Percentiles rank a stretch among this genome's conserved stretches.
Conservation (phyloP, 2,797 vertebrate genomes). For the Staurois parvus region DNA sequence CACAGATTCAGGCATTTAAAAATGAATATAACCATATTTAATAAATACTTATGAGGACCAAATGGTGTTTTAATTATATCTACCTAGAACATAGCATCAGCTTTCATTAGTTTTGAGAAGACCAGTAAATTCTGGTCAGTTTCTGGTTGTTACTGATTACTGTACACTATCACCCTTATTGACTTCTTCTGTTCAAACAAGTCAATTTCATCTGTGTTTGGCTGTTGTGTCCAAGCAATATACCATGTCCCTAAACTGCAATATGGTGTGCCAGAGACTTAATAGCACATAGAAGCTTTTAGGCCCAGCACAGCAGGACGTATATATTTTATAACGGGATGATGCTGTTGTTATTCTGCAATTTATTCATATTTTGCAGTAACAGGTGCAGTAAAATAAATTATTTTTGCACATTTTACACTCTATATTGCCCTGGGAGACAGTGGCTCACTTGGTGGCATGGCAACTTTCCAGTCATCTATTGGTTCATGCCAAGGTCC, state of each 20-base stretch:
- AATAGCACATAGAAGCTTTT: background rate
- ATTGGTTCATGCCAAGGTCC: constrained; percentile 39
- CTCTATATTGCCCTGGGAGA: constrained; percentile 38
- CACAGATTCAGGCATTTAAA: no score
- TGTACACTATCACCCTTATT: background rate
- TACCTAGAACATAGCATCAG: no score
- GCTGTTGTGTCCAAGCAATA: background rate
- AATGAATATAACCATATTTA: no score
- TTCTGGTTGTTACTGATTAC: background rate
- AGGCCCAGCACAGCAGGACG: constrained; percentile 3
- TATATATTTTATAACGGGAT: background rate
- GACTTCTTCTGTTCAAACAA: background rate
- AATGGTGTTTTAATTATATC: no score
- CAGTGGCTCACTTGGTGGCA: constrained; percentile 37
- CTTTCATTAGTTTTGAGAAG: no score
- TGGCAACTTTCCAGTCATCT: constrained; percentile 34
- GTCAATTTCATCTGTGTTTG: background rate
- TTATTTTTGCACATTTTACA: constrained; percentile 42
- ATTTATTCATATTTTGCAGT: constrained; percentile 21
- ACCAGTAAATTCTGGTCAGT: background rate
- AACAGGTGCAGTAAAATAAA: constrained; percentile 49
- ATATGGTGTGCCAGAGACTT: background rate
- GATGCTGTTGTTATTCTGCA: constrained; percentile 3
- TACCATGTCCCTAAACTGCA: background rate
- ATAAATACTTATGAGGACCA: no score